Conservation (phyloP, 2,888 invertebrate species). For the Euplexia lucipara region DNA sequence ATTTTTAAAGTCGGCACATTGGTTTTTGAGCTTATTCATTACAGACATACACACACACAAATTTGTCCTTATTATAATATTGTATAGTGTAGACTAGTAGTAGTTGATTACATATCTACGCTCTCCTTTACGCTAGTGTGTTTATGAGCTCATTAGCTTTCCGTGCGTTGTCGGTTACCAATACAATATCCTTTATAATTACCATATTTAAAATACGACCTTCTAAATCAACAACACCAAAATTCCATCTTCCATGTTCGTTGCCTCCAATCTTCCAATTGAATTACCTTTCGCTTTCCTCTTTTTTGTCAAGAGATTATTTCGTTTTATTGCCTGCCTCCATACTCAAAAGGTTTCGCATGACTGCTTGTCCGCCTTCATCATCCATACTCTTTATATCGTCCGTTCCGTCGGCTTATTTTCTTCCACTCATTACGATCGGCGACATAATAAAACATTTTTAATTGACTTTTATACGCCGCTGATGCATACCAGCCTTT, state of each 20-base stretch:
- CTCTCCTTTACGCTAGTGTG: too few species aligned
- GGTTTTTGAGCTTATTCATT: too few species aligned
- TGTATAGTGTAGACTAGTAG: too few species aligned
- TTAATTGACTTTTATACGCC: slow-evolving; percentile 71
- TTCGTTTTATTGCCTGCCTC: slow-evolving; percentile 29
- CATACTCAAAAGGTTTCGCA: slow-evolving; percentile 24
- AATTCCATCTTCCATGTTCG: neutral
- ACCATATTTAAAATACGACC: neutral
- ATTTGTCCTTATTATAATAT: too few species aligned
- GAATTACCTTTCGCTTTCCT: slow-evolving; percentile 32
- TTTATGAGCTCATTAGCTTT: neutral
- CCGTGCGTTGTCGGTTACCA: too few species aligned
- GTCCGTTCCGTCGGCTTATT: slow-evolving; percentile 39
- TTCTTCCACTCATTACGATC: slow-evolving; percentile 63
- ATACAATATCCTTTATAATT: neutral
- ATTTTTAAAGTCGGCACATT: too few species aligned
- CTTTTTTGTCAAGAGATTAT: slow-evolving; percentile 28
- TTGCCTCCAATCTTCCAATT: slow-evolving; percentile 25
- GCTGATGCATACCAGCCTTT: slow-evolving; percentile 66
- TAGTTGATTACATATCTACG: too few species aligned
- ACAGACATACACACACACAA: too few species aligned
- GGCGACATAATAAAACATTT: slow-evolving; percentile 67
- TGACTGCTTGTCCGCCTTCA: slow-evolving; percentile 24
- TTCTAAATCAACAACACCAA: slow-evolving; percentile 1
- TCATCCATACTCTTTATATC: slow-evolving; percentile 19